A percentile compares a stretch with the other conserved stretches of the same genome.
Evolutionary conservation across 2,888 invertebrate species (phyloP).

Genomic region (Phorcus lineatus): DNA sequence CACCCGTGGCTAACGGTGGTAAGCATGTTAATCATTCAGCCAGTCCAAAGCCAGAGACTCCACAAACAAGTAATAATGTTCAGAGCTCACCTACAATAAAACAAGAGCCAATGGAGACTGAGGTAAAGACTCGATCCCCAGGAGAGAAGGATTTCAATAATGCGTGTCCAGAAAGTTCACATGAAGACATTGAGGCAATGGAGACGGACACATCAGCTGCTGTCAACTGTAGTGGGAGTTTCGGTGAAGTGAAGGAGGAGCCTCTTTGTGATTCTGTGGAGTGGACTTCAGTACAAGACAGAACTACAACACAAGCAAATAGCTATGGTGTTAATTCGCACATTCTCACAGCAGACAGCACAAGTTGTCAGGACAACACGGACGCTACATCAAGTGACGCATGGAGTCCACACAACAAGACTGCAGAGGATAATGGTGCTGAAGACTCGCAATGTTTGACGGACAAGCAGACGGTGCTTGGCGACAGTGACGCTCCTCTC

Average conservation of each 20-base stretch:
- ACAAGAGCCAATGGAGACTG: background rate
- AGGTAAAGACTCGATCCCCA: background rate
- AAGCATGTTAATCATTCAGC: conserved; percentile 16
- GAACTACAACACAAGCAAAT: conserved; percentile 5
- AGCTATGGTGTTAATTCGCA: background rate
- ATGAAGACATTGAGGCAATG: conserved; percentile 19
- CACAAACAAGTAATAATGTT: background rate
- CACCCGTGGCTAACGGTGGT: background rate
- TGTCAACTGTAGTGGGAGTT: conserved; percentile 4
- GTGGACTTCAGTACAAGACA: background rate
- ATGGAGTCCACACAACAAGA: background rate
- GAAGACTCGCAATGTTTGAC: background rate
- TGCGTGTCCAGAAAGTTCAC: background rate
- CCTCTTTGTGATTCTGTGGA: background rate
- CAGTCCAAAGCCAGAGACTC: conserved; percentile 8
- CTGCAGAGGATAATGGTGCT: conserved; percentile 5
- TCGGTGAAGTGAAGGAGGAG: background rate
- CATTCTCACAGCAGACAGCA: conserved; percentile 24
- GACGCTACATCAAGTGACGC: background rate
- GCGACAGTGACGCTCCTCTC: background rate
- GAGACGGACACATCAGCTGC: conserved; percentile 25
- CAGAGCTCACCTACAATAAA: background rate
- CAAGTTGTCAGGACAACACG: conserved; percentile 11
- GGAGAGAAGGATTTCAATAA: background rate
- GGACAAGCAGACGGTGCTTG: background rate